Conservation (phyloP, 2,888 invertebrate species). For the Melangyna quadrimaculata region DNA sequence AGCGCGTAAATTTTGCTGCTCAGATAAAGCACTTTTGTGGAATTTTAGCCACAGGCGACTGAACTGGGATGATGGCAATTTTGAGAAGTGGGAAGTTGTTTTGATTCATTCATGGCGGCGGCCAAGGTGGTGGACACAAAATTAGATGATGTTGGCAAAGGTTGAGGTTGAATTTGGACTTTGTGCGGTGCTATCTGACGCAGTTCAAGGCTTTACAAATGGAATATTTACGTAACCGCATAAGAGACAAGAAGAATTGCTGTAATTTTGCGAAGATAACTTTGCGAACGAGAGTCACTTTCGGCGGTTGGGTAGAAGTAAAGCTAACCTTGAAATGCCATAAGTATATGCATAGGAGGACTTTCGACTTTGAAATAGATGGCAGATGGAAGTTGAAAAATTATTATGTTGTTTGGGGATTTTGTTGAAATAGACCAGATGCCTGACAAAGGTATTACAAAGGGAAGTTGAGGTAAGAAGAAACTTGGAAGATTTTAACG, state of each 20-base stretch:
- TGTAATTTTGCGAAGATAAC: slow-evolving; percentile 5
- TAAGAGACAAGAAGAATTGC: slow-evolving; percentile 15
- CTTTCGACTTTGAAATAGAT: slow-evolving; percentile 2
- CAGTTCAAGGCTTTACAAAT: slow-evolving; percentile 7
- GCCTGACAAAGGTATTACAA: background rate
- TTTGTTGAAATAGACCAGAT: slow-evolving; percentile 3
- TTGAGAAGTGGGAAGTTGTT: background rate
- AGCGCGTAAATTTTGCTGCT: slow-evolving; percentile 16
- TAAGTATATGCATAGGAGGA: too few relatives aligned
- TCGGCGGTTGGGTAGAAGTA: background rate
- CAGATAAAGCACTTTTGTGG: slow-evolving; percentile 13
- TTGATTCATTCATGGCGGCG: slow-evolving; percentile 23
- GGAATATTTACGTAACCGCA: background rate
- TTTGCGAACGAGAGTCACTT: background rate
- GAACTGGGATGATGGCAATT: background rate
- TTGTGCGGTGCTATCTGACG: slow-evolving; percentile 4
- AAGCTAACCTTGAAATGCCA: background rate
- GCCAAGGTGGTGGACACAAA: slow-evolving; percentile 18
- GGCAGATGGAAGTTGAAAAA: slow-evolving; percentile 14
- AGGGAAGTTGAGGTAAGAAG: background rate
- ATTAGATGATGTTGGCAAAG: slow-evolving; percentile 5
- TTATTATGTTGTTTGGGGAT: background rate
- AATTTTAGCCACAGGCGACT: background rate
- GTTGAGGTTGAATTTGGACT: slow-evolving; percentile 21
- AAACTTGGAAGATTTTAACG: background rate